These are phyloP conservation scores for Tenthredo scrophulariae DNA, from an alignment of 2,888 invertebrate genomes.

Conservation along the genomic window DNA sequence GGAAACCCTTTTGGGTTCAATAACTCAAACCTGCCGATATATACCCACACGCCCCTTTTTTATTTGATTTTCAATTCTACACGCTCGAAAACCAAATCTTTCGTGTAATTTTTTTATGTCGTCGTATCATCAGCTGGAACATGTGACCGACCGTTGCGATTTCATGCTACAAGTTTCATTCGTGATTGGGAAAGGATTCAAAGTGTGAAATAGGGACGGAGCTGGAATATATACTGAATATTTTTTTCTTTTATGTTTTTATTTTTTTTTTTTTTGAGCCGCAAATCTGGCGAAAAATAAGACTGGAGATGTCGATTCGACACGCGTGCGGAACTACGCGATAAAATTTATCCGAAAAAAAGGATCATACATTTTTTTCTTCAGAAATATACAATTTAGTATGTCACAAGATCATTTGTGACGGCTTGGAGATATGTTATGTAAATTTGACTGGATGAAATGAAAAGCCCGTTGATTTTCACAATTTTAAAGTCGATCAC, in stretches of 20 bases:
- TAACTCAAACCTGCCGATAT: constrained; percentile 59
- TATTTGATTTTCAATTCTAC: constrained; percentile 76
- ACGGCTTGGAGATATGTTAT: not conserved
- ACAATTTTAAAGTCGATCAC: not conserved
- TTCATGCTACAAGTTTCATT: constrained; percentile 70
- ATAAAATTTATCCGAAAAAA: not conserved
- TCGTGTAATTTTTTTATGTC: constrained; percentile 76
- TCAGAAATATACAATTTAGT: not conserved
- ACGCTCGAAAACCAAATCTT: constrained; percentile 74
- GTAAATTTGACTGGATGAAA: not conserved
- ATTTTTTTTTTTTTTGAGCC: not conserved
- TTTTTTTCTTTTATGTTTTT: not conserved
- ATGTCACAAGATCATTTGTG: not conserved
- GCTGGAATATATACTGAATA: constrained; percentile 30
- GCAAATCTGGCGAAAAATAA: not conserved
- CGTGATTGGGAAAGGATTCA: constrained; percentile 63
- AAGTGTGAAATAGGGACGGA: constrained; percentile 66
- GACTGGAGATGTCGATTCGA: not conserved
- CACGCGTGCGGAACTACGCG: not conserved
- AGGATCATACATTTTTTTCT: not conserved
- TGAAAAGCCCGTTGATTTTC: not conserved
- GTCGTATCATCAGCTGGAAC: constrained; percentile 63
- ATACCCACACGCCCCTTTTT: constrained; percentile 68
- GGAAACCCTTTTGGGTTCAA: constrained; percentile 48
- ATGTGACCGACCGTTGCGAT: constrained; percentile 69